Conservation (phyloP, 2,888 invertebrate species). For the Cephus sareptanus region DNA sequence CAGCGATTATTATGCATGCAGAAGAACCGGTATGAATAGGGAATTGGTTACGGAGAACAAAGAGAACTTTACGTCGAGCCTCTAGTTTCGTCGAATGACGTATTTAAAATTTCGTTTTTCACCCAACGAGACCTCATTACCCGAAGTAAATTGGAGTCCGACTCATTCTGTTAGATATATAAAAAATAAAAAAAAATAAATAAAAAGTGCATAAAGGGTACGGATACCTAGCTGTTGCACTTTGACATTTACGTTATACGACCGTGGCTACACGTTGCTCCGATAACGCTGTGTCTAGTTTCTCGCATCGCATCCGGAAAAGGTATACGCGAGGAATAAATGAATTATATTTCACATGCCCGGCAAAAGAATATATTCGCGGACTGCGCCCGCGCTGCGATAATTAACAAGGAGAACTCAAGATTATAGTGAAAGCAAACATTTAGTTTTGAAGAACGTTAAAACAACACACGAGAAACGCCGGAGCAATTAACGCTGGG, state of each 20-base stretch:
- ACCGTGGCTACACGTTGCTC: neutral
- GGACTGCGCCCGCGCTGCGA: neutral
- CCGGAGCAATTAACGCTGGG: neutral
- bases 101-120: neutral
- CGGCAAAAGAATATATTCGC: neutral
- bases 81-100: neutral
- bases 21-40: neutral
- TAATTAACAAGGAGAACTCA: slow-evolving; percentile 1
- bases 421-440: neutral
- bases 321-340: neutral
- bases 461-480: slow-evolving; percentile 6
- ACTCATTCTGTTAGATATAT: neutral
- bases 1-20: neutral
- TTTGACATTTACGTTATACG: neutral
- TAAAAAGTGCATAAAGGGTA: neutral
- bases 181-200: too few relatives aligned
- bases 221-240: neutral
- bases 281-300: neutral
- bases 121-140: slow-evolving; percentile 20
- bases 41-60: neutral
- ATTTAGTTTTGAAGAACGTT: neutral
- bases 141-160: slow-evolving; percentile 13
- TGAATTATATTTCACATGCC: neutral
- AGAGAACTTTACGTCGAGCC: neutral
- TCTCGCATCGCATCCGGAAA: neutral